Evolutionary conservation across 2,888 invertebrate species (phyloP).

Genomic region (Toxonevra muliebris): DNA sequence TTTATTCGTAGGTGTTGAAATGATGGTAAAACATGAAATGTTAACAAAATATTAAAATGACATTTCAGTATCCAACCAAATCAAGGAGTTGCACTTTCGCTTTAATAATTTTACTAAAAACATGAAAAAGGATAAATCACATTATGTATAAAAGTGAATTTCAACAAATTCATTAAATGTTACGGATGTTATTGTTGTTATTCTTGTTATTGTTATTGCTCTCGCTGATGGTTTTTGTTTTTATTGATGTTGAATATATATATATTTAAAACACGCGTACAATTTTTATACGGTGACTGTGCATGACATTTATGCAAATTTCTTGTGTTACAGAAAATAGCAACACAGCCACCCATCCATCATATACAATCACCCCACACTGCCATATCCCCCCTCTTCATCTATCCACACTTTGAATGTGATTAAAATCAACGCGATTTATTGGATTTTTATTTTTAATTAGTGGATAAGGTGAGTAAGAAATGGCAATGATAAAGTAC

Average conservation of each 20-base stretch:
- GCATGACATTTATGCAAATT: constrained; percentile 31
- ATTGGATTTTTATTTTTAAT: constrained; percentile 36
- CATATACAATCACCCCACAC: not conserved
- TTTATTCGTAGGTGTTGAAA: too few species aligned
- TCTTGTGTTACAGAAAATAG: not conserved
- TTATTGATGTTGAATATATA: not conserved
- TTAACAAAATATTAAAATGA: too few species aligned
- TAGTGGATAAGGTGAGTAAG: constrained; percentile 17
- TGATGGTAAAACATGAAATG: too few species aligned
- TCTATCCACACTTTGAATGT: not conserved
- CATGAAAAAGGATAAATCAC: too few species aligned
- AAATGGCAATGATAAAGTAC: not conserved
- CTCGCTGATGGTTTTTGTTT: not conserved
- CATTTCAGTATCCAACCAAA: too few species aligned
- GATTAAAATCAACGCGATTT: constrained; percentile 31
- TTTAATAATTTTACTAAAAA: too few species aligned
- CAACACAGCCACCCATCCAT: not conserved
- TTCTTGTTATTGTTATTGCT: constrained; percentile 20
- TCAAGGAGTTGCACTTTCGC: too few species aligned
- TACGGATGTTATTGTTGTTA: constrained; percentile 7
- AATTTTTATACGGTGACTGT: not conserved
- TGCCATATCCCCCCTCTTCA: not conserved
- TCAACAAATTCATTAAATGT: not conserved
- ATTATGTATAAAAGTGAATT: not conserved
- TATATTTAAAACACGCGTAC: not conserved